A percentile compares a stretch with the other conserved stretches of the same genome.
phyloP scores from a whole-genome alignment of 1,140 invertebrate genomes.

The Goniozus legneri region DNA sequence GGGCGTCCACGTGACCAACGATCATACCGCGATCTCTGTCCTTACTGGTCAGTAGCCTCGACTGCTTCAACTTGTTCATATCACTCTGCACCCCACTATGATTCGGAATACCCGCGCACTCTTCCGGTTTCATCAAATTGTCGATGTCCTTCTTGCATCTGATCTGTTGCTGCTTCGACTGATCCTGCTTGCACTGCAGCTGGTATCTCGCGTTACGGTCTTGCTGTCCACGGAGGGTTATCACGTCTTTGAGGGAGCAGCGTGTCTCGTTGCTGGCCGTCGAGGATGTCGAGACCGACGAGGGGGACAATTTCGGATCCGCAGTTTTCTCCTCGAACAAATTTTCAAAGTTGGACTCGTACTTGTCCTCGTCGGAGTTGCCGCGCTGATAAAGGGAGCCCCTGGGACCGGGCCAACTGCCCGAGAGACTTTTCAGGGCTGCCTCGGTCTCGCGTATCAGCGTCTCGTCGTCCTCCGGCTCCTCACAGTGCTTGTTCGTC shows the following conservation, averaged over 20 bases:
- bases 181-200: slow-evolving; percentile 37
- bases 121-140: slow-evolving; percentile 56
- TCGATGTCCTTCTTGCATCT: slow-evolving; percentile 50
- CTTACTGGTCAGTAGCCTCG: slow-evolving; percentile 32
- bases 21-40: slow-evolving; percentile 41
- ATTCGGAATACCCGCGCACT: slow-evolving; percentile 52
- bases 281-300: slow-evolving; percentile 59
- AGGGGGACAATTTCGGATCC: slow-evolving; percentile 61
- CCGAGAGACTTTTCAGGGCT: slow-evolving; percentile 76
- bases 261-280: slow-evolving; percentile 61
- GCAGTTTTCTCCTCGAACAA: slow-evolving; percentile 79
- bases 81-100: slow-evolving; percentile 22
- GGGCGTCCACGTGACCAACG: slow-evolving; percentile 19
- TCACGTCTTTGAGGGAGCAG: slow-evolving; percentile 64
- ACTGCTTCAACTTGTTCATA: slow-evolving; percentile 21
- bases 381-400: slow-evolving; percentile 62
- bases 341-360: slow-evolving; percentile 75
- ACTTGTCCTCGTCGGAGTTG: slow-evolving; percentile 69
- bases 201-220: slow-evolving; percentile 38
- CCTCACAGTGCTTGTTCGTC: slow-evolving; percentile 48
- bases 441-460: slow-evolving; percentile 82
- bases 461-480: slow-evolving; percentile 69
- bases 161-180: slow-evolving; percentile 27
- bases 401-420: slow-evolving; percentile 70
- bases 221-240: slow-evolving; percentile 60